A percentile compares a stretch with the other conserved stretches of the same genome.
Conservation (phyloP, 1,140 invertebrate species). For the Lamellibrachia luymesi region DNA sequence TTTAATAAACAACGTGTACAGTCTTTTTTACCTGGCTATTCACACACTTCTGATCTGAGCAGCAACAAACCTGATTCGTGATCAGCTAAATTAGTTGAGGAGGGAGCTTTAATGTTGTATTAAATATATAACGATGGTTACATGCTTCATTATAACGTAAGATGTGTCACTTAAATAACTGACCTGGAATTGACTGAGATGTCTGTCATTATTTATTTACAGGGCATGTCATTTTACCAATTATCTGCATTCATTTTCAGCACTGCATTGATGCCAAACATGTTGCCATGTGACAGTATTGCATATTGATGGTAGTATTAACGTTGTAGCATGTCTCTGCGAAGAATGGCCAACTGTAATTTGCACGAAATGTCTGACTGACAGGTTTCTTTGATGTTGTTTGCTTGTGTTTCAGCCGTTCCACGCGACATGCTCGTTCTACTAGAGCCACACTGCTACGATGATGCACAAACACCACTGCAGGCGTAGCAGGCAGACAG, state of each 20-base stretch:
- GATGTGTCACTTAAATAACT: background rate
- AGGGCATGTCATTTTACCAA: background rate
- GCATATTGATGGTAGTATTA: background rate
- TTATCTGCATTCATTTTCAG: background rate
- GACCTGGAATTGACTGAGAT: background rate
- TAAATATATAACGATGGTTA: no score
- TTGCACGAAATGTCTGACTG: background rate
- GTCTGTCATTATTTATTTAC: background rate
- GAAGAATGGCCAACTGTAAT: background rate
- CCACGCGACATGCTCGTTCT: conserved; percentile 2
- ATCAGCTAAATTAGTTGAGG: no score
- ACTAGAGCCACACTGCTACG: background rate
- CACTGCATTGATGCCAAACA: background rate
- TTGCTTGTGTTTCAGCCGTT: background rate
- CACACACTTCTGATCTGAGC: no score
- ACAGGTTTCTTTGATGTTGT: background rate
- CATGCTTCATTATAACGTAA: no score
- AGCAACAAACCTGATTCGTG: no score
- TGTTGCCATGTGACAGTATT: background rate
- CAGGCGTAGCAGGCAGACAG: background rate
- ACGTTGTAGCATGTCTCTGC: background rate
- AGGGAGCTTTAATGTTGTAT: no score
- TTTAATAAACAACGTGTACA: no score
- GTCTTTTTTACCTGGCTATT: no score
- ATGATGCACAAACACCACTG: background rate